These are phyloP conservation scores for Aphelinus atriplicis DNA, from an alignment of 1,140 invertebrate genomes.

Conservation along the genomic window DNA sequence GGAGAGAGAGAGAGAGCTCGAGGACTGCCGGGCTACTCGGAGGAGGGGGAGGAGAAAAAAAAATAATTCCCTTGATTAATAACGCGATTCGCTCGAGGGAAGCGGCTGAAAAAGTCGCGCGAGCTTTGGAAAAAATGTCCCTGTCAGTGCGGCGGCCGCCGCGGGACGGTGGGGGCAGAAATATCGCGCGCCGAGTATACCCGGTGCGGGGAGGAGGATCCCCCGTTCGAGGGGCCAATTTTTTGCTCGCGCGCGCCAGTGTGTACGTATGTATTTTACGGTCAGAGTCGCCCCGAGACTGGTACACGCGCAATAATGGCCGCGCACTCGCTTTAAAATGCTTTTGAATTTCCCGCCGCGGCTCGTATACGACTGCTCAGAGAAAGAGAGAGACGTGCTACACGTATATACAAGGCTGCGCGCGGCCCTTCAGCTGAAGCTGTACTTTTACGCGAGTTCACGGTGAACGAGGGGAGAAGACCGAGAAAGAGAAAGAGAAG, in stretches of 20 bases:
- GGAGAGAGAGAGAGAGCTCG: too few species aligned
- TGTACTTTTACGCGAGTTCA: too few species aligned
- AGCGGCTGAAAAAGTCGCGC: neutral
- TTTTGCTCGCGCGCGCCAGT: neutral
- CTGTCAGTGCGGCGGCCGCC: constrained; percentile 8
- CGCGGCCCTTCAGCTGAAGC: too few species aligned
- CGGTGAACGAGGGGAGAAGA: neutral
- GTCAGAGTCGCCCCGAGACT: too few species aligned
- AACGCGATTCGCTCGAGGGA: constrained; percentile 31
- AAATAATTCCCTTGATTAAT: constrained; percentile 44
- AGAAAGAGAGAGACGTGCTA: constrained; percentile 14
- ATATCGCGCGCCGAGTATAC: neutral
- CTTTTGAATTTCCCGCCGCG: too few species aligned
- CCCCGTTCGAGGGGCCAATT: constrained; percentile 3
- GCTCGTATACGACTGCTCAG: too few species aligned
- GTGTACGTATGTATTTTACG: neutral
- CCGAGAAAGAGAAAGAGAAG: constrained; percentile 13
- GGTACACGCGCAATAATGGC: too few species aligned
- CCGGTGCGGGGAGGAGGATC: constrained; percentile 13
- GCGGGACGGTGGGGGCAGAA: too few species aligned
- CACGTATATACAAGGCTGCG: too few species aligned
- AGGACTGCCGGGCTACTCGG: too few species aligned
- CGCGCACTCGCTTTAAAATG: too few species aligned
- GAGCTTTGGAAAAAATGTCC: constrained; percentile 36
- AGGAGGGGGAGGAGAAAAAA: constrained; percentile 38